Base-by-base conservation (phyloP, 1,140 invertebrate genomes). In the Zaprionus nigranus region DNA sequence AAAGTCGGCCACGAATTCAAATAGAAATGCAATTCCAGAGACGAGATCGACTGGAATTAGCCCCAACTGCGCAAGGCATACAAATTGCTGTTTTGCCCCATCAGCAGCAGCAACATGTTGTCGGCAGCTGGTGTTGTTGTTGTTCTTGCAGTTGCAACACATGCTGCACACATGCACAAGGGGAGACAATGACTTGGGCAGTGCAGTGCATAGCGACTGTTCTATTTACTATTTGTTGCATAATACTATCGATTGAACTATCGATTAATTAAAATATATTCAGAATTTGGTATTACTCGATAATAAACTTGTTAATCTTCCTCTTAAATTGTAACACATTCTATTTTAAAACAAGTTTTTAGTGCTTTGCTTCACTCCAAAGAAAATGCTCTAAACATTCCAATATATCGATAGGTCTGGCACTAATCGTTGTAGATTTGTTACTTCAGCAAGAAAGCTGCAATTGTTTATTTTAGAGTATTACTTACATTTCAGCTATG, bases 1-100 rank as follows among this genome's bases (percentile, higher is more conserved):
- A 76, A 71, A 20, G n/a, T 20, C 46, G 30, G 24, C 43, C 22
- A 40, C 38, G 56, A 58, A 58, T 72, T 66, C 26, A 73, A 84
- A 70, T 85, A 79, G 76, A 74, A 82, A 80, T 81, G 81, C 73
- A 83, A 78, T 88, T 82, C 73, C 59, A 70, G 43, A 67, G 67
- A 46, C 7, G 74, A 57, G 63, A 87, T 68, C 83, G 80, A 78
- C 75, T 80, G 11, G 81, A 83, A 87, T 84, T 84, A 72, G 83
- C 78, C n/a, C 68, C 83, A 76, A 79, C 69, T 65, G 61, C 28
- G 61, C 38, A 60, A 30, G 20, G 53, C 78, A 78, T 73, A 84
- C 83, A 84, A 88, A 84, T 88, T 88, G 83, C 61, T 69, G 58
- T 62, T 70, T 76, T 54, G 69, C 46, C 46, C 28, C 63, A 40